Percentiles rank a stretch among this genome's conserved stretches.
Conservation (phyloP, 1,140 invertebrate species). For the Zaprionus gabonicus region DNA sequence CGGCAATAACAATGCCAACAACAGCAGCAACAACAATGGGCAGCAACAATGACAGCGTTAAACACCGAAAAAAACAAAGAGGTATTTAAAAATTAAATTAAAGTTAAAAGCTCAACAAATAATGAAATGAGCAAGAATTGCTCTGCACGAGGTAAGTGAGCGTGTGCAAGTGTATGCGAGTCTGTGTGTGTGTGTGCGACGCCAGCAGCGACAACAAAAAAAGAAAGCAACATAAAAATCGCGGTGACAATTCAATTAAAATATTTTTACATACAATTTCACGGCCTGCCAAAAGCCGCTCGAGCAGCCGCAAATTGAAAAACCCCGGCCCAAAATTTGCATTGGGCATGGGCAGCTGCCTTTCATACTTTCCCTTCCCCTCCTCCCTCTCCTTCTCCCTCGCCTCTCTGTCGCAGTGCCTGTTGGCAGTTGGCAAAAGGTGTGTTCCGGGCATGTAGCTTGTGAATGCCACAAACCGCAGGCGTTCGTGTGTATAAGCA, state of each 20-base stretch:
- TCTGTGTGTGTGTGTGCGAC: neutral
- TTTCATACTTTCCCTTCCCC: neutral
- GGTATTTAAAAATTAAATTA: constrained; percentile 82
- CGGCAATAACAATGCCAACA: constrained; percentile 17
- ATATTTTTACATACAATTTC: constrained; percentile 79
- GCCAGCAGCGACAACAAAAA: constrained; percentile 4
- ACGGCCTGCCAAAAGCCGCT: constrained; percentile 66
- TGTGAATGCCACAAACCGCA: constrained; percentile 16
- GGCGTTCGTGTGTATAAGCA: constrained; percentile 26
- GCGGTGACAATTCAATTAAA: constrained; percentile 81
- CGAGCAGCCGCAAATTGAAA: constrained; percentile 71
- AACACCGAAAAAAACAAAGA: constrained; percentile 71
- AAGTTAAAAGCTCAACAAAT: constrained; percentile 78
- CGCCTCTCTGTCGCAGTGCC: neutral
- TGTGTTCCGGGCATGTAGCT: neutral
- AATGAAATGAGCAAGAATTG: constrained; percentile 69
- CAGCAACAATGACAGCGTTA: constrained; percentile 55
- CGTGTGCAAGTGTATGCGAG: neutral
- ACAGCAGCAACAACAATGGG: constrained; percentile 23
- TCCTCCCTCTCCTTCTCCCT: neutral
- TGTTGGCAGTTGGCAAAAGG: neutral
- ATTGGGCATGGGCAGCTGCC: neutral
- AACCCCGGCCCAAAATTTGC: constrained; percentile 18
- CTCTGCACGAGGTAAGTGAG: constrained; percentile 21
- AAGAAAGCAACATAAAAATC: constrained; percentile 52